Evolutionary conservation across 2,888 invertebrate genomes (phyloP).

Genomic region (Calliopum simillimum): DNA sequence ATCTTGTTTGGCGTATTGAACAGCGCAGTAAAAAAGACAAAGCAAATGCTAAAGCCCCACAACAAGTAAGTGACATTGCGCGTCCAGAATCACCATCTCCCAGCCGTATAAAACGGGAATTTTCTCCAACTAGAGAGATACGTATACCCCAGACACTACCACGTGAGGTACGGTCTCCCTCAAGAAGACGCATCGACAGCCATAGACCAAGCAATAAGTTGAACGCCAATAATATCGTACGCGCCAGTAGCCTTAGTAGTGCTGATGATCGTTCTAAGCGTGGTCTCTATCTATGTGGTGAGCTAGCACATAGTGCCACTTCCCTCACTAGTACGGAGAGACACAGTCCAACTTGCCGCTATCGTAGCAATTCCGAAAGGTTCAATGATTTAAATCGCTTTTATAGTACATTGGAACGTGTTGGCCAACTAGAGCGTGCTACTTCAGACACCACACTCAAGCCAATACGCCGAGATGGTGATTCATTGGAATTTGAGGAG

Average conservation of each 20-base stretch:
- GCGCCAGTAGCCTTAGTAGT: conserved; percentile 77
- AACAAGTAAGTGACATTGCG: conserved; percentile 43
- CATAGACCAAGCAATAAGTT: conserved; percentile 56
- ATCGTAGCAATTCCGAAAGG: conserved; percentile 72
- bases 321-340: conserved; percentile 68
- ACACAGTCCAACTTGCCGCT: conserved; percentile 62
- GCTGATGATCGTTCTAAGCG: conserved; percentile 67
- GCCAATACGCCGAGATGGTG: conserved; percentile 80
- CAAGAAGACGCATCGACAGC: conserved; percentile 74
- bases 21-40: conserved; percentile 76
- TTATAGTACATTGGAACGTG: conserved; percentile 86
- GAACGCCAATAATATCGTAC: conserved; percentile 67
- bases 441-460: conserved; percentile 78
- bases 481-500: conserved; percentile 87
- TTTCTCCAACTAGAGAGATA: conserved; percentile 63
- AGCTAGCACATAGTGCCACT: conserved; percentile 62
- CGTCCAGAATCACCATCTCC: conserved; percentile 27
- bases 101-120: conserved; percentile 39
- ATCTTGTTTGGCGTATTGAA: conserved; percentile 65
- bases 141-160: conserved; percentile 67
- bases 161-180: conserved; percentile 72
- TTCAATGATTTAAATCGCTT: conserved; percentile 88
- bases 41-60: conserved; percentile 57
- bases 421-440: conserved; percentile 83
- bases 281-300: conserved; percentile 60